A percentile compares a stretch with the other conserved stretches of the same genome.
Conservation (phyloP, 2,113 vertebrate genomes). For the Pundamilia nyererei region DNA sequence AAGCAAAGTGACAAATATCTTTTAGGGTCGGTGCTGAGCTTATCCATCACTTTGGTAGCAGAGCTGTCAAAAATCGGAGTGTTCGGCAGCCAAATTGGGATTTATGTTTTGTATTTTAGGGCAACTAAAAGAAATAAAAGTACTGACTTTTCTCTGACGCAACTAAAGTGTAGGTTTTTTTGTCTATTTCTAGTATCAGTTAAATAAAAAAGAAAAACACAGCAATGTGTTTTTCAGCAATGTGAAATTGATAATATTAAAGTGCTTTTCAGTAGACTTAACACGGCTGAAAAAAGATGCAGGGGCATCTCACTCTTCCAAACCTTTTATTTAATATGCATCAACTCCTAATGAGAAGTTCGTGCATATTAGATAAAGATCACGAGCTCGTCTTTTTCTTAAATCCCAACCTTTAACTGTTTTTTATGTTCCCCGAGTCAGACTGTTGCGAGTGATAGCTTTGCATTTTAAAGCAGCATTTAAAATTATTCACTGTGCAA, state of each 20-base stretch:
- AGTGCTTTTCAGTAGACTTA: neutral
- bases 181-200: neutral
- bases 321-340: neutral
- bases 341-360: neutral
- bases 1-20: neutral
- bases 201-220: neutral
- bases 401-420: neutral
- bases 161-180: accelerated
- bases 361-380: neutral
- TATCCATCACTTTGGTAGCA: neutral
- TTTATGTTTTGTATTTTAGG: neutral
- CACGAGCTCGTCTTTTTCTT: neutral
- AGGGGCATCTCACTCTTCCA: neutral
- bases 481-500: neutral
- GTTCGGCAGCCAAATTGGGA: neutral
- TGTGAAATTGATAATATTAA: neutral
- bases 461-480: neutral
- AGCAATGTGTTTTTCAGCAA: neutral
- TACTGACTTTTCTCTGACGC: neutral
- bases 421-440: neutral
- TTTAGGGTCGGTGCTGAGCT: neutral
- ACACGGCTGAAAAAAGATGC: neutral
- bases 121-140: neutral
- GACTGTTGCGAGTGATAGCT: neutral
- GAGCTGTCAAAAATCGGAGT: neutral